Percentiles rank a stretch among this genome's conserved stretches.
phyloP scores from a whole-genome alignment of 2,797 vertebrate species.

The Podarcis siculus region DNA sequence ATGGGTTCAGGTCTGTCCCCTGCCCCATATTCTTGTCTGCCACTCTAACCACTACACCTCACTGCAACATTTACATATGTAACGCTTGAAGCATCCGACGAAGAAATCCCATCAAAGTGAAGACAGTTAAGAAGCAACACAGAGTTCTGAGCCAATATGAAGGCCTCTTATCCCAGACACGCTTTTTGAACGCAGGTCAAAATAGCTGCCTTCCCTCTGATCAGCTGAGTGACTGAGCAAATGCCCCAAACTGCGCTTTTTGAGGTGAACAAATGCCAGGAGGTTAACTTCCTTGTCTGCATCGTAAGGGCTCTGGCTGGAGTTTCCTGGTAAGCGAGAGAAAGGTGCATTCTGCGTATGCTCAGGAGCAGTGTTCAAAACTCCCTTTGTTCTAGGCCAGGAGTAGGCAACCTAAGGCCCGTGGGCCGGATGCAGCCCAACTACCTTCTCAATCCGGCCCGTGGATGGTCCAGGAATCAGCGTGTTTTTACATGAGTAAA shows the following conservation, averaged over 20 bases:
- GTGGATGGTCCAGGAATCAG: too few relatives aligned
- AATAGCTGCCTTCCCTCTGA: neutral
- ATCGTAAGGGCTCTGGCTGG: too few relatives aligned
- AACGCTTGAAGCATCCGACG: neutral
- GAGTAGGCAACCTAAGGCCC: too few relatives aligned
- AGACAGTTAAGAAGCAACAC: neutral
- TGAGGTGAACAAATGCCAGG: neutral
- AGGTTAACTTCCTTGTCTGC: neutral
- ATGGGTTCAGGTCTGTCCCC: too few relatives aligned
- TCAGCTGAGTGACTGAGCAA: neutral
- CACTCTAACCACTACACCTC: neutral
- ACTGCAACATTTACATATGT: neutral
- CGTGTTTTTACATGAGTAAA: too few relatives aligned
- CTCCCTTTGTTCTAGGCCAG: too few relatives aligned
- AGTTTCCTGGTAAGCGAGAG: neutral
- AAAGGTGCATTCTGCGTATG: neutral
- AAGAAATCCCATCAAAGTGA: neutral
- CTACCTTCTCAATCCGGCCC: too few relatives aligned
- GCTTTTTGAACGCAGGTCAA: neutral
- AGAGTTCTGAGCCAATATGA: neutral
- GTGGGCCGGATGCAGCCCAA: too few relatives aligned
- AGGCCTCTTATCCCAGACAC: too few relatives aligned
- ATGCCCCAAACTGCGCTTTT: neutral
- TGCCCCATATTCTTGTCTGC: neutral
- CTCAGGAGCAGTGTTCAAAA: neutral